These are phyloP conservation scores for Eulimnadia texana DNA, from an alignment of 1,140 invertebrate species.

Conservation along the genomic window DNA sequence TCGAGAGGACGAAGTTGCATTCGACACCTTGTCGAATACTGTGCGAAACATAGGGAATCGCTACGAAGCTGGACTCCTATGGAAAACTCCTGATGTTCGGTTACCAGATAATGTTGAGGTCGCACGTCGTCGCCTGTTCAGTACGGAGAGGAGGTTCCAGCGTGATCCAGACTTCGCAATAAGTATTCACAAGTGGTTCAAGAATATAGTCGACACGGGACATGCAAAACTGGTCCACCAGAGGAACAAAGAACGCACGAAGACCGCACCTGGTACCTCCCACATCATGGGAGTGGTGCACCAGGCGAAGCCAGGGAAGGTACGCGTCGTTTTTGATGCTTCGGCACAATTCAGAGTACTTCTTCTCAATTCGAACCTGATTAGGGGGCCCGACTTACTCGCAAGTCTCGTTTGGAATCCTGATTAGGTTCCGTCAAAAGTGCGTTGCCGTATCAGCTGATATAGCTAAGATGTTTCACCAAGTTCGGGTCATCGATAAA, in stretches of 20 bases:
- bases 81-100: background rate
- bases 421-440: constrained; percentile 17
- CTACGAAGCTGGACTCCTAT: constrained; percentile 11
- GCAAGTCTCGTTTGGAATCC: constrained; percentile 6
- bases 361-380: constrained; percentile 14
- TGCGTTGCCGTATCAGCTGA: constrained; percentile 15
- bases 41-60: background rate
- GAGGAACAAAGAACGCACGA: background rate
- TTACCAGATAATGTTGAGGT: background rate
- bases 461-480: constrained; percentile 17
- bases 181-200: background rate
- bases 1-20: background rate
- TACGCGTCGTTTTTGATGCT: constrained; percentile 19
- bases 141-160: background rate
- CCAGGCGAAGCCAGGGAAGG: constrained; percentile 16
- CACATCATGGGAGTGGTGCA: constrained; percentile 17
- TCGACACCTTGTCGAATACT: background rate
- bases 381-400: constrained; percentile 17
- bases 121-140: background rate
- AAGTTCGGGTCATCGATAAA: constrained; percentile 11
- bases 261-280: constrained; percentile 15
- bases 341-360: constrained; percentile 11
- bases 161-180: background rate
- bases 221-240: background rate
- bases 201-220: constrained; percentile 4